These are phyloP conservation scores for Xestobium rufovillosum DNA, from an alignment of 2,888 invertebrate species.

Conservation along the genomic window DNA sequence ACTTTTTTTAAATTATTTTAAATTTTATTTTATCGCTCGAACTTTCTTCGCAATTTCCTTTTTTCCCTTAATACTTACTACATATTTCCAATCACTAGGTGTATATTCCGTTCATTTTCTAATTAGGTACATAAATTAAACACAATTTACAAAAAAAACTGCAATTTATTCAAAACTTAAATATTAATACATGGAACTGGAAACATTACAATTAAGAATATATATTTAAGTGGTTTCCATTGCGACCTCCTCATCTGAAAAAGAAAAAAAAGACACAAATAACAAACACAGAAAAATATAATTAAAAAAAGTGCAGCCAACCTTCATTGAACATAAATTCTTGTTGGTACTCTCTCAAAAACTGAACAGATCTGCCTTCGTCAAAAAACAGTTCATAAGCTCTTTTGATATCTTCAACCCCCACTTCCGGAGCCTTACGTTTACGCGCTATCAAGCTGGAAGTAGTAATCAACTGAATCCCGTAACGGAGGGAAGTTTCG, in stretches of 20 bases:
- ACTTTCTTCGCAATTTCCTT: too few relatives aligned
- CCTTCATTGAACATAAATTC: constrained; percentile 86
- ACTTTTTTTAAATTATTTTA: too few relatives aligned
- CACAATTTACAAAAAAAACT: constrained; percentile 1
- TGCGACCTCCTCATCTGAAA: constrained; percentile 2
- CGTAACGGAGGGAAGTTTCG: constrained; percentile 91
- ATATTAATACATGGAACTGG: not conserved
- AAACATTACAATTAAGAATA: not conserved
- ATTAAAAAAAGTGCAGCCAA: constrained; percentile 21
- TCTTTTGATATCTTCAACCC: constrained; percentile 86
- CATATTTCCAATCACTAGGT: too few relatives aligned
- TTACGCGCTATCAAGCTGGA: constrained; percentile 89
- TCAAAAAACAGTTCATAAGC: constrained; percentile 94
- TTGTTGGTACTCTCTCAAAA: constrained; percentile 90
- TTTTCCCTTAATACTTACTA: too few relatives aligned
- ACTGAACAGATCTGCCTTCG: constrained; percentile 87
- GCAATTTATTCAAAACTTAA: not conserved
- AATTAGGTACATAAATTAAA: not conserved
- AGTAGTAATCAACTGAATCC: constrained; percentile 95
- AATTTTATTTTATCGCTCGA: too few relatives aligned
- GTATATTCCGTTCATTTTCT: too few relatives aligned
- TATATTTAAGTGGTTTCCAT: not conserved
- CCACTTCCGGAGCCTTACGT: constrained; percentile 77
- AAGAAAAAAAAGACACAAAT: constrained; percentile 1
- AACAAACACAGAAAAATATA: not conserved